Conservation (phyloP, 2,797 vertebrate species). For the Decapterus maruadsi region DNA sequence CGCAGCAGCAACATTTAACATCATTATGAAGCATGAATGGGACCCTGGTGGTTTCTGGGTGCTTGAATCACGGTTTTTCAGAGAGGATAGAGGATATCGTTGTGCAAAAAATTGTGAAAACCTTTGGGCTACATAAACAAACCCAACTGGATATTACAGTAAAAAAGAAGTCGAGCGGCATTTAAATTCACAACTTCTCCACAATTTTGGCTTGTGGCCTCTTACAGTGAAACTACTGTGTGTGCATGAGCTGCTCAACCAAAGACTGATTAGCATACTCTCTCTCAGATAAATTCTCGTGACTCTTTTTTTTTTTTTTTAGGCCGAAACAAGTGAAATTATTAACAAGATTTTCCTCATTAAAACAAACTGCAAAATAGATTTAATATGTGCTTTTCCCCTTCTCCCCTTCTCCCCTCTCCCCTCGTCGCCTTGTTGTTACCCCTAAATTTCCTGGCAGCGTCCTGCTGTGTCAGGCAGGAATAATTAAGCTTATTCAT, state of each 20-base stretch:
- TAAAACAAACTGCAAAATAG: neutral
- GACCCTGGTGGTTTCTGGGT: neutral
- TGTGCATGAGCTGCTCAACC: conserved; percentile 1
- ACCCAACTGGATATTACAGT: neutral
- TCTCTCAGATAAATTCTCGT: neutral
- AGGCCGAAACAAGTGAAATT: neutral
- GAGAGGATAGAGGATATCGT: neutral
- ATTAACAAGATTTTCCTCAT: neutral
- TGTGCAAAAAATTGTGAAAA: neutral
- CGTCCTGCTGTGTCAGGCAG: neutral
- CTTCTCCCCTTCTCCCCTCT: neutral
- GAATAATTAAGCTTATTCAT: neutral
- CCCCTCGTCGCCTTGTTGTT: neutral
- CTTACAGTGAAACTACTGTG: conserved; percentile 6
- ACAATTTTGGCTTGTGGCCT: neutral
- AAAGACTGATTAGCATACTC: neutral
- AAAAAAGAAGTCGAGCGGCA: conserved; percentile 1
- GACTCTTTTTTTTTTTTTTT: neutral
- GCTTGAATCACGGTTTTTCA: conserved; percentile 5
- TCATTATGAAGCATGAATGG: neutral
- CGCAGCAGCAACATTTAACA: conserved; percentile 8
- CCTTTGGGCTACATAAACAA: conserved; percentile 2
- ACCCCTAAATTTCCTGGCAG: neutral
- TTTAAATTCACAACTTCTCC: conserved; percentile 16
- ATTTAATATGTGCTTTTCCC: neutral